A percentile compares a stretch with the other conserved stretches of the same genome.
phyloP scores from a whole-genome alignment of 2,888 invertebrate species.

The Coelogynopora nodosa region DNA sequence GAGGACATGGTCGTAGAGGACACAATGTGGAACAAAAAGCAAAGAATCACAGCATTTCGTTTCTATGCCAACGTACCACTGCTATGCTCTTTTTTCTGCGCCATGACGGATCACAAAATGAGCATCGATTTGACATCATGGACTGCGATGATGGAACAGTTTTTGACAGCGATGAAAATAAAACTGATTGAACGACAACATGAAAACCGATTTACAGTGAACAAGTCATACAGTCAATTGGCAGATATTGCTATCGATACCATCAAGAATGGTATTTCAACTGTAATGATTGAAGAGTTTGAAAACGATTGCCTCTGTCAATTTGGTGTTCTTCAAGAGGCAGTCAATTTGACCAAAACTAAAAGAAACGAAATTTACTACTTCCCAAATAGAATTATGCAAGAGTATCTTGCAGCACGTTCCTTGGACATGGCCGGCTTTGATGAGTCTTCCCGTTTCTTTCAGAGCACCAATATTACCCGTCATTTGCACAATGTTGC shows the following conservation, averaged over 20 bases:
- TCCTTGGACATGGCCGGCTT: constrained; percentile 30
- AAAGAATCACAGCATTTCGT: constrained; percentile 15
- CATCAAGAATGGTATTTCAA: constrained; percentile 40
- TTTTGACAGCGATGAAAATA: constrained; percentile 43
- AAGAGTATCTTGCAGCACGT: constrained; percentile 41
- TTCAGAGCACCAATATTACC: constrained; percentile 37
- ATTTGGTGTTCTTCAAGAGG: constrained; percentile 38
- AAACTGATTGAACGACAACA: constrained; percentile 46
- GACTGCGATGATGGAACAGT: constrained; percentile 44
- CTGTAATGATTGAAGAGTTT: constrained; percentile 17
- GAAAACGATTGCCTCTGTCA: constrained; percentile 35
- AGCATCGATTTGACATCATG: constrained; percentile 45
- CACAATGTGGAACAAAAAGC: constrained; percentile 1
- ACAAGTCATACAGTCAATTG: constrained; percentile 49
- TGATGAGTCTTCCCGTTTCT: constrained; percentile 41
- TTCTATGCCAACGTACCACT: constrained; percentile 41
- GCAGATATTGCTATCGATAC: constrained; percentile 50
- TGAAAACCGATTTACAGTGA: constrained; percentile 44
- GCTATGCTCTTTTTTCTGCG: constrained; percentile 45
- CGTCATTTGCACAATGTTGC: constrained; percentile 42
- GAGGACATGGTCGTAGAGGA: constrained; percentile 22
- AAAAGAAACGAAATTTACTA: neutral
- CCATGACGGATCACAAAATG: constrained; percentile 36
- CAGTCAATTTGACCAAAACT: neutral
- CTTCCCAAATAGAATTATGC: constrained; percentile 39